Percentiles rank a stretch among this genome's conserved stretches.
phyloP scores from a whole-genome alignment of 2,113 vertebrate genomes.

The Boleophthalmus pectinirostris region DNA sequence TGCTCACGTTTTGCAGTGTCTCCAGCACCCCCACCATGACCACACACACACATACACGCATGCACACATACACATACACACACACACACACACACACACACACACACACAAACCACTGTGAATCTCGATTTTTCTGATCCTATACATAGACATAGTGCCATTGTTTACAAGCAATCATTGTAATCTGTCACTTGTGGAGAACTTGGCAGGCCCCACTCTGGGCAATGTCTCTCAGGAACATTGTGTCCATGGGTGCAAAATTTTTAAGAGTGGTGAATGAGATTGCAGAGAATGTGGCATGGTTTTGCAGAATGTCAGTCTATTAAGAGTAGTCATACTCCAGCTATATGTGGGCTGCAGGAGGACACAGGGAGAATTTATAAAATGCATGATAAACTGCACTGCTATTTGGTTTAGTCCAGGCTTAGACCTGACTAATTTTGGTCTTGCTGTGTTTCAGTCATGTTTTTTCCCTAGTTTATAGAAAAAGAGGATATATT shows the following conservation, averaged over 20 bases:
- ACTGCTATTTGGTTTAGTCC: not conserved
- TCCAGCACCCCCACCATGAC: not conserved
- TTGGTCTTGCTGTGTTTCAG: not conserved
- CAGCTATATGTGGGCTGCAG: slow-evolving; percentile 56
- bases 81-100: too few species aligned
- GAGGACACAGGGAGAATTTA: slow-evolving; percentile 33
- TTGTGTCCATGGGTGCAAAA: slow-evolving; percentile 57
- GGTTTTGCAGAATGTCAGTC: slow-evolving; percentile 61
- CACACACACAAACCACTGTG: slow-evolving; percentile 3
- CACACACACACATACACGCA: not conserved
- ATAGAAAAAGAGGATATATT: not conserved
- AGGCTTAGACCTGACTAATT: not conserved
- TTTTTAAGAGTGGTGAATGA: slow-evolving; percentile 52
- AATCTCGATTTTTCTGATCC: slow-evolving; percentile 38
- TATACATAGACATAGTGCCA: slow-evolving; percentile 47
- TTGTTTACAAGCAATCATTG: slow-evolving; percentile 50
- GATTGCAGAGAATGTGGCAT: slow-evolving; percentile 65
- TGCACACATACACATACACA: too few species aligned
- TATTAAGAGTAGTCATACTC: slow-evolving; percentile 54
- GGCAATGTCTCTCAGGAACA: slow-evolving; percentile 55
- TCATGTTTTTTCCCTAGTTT: not conserved
- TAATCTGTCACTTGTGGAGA: slow-evolving; percentile 51
- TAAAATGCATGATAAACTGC: slow-evolving; percentile 30
- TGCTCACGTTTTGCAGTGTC: slow-evolving; percentile 56
- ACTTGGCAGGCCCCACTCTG: slow-evolving; percentile 49